These are phyloP conservation scores for Oxyura jamaicensis DNA, from an alignment of 2,113 vertebrate genomes.

Conservation along the genomic window DNA sequence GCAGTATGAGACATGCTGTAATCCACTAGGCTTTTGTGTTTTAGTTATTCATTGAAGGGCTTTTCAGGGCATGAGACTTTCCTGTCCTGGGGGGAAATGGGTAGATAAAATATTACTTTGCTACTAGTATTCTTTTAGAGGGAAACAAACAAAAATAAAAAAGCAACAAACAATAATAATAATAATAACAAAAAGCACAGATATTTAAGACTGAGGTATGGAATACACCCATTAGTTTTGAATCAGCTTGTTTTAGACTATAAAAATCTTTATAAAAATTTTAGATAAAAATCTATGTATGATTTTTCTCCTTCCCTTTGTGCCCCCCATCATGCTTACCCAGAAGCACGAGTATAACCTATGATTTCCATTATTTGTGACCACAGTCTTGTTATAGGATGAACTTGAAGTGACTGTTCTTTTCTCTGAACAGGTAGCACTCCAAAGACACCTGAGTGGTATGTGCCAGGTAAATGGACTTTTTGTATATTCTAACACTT, in stretches of 20 bases:
- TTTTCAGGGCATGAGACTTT: not conserved
- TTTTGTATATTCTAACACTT: not conserved
- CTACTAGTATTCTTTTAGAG: not conserved
- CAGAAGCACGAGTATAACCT: not conserved
- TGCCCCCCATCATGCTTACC: not conserved
- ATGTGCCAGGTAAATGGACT: slow-evolving; percentile 87
- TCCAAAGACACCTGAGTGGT: slow-evolving; percentile 88
- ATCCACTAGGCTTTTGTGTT: not conserved
- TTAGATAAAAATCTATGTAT: not conserved
- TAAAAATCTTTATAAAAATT: too few species aligned
- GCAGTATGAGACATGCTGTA: not conserved
- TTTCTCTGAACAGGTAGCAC: slow-evolving; percentile 77
- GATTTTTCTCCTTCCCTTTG: not conserved
- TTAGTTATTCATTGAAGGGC: not conserved
- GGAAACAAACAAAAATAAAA: not conserved
- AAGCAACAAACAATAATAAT: too few species aligned
- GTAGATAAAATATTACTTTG: not conserved
- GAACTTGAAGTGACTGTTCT: not conserved
- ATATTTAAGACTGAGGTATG: not conserved
- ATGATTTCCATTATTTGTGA: not conserved
- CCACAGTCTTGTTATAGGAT: not conserved
- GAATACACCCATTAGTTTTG: not conserved
- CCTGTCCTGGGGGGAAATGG: not conserved
- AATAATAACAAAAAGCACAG: not conserved
- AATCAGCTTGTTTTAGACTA: not conserved